Conservation (phyloP, 2,888 invertebrate genomes). For the Drosophila mimetica region DNA sequence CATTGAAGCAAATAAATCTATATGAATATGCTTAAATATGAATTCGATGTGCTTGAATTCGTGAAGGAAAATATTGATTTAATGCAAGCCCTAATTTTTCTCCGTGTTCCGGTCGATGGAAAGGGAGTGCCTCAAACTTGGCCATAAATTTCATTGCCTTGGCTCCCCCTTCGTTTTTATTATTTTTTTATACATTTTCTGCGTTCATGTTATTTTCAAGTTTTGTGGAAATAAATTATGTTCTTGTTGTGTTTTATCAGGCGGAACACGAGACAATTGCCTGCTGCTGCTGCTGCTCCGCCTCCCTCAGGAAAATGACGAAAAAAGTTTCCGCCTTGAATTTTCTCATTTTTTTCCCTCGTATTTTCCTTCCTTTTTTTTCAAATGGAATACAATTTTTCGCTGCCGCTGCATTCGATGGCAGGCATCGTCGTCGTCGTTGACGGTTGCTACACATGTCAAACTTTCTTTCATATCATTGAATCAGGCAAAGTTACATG, state of each 20-base stretch:
- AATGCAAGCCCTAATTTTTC: not conserved
- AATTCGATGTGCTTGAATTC: no score
- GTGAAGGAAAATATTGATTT: no score
- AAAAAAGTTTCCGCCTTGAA: constrained; percentile 44
- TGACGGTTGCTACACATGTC: constrained; percentile 50
- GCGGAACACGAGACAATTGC: constrained; percentile 63
- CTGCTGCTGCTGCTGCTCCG: constrained; percentile 42
- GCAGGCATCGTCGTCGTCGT: constrained; percentile 9
- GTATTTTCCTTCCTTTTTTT: not conserved
- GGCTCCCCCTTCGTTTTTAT: constrained; percentile 35
- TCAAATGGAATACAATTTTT: constrained; percentile 37
- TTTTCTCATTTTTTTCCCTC: constrained; percentile 3
- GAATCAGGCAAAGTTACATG: constrained; percentile 53
- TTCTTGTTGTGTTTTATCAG: constrained; percentile 60
- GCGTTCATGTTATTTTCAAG: constrained; percentile 51
- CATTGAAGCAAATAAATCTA: no score
- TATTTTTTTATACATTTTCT: constrained; percentile 27
- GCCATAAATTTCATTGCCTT: constrained; percentile 45
- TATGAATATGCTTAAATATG: no score
- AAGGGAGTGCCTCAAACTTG: constrained; percentile 32
- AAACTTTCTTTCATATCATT: constrained; percentile 58
- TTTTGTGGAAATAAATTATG: constrained; percentile 54
- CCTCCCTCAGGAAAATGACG: constrained; percentile 25
- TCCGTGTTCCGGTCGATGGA: not conserved
- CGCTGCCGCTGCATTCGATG: constrained; percentile 19